These are phyloP conservation scores for Caerostris extrusa DNA, from an alignment of 1,140 invertebrate genomes.

Conservation along the genomic window DNA sequence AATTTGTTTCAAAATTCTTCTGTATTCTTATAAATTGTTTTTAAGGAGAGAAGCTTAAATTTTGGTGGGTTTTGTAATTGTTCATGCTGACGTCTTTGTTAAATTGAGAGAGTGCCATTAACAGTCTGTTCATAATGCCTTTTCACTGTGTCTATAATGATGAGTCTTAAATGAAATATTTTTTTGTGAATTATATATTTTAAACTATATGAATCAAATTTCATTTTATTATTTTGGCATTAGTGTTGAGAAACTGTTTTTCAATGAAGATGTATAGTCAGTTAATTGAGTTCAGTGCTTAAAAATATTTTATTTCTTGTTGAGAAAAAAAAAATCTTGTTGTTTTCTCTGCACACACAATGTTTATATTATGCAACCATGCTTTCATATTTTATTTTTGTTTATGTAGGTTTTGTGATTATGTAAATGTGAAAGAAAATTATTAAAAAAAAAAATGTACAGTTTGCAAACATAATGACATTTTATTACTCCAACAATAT, in stretches of 20 bases:
- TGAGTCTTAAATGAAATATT: neutral
- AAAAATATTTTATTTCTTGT: slow-evolving; percentile 55
- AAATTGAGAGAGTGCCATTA: slow-evolving; percentile 28
- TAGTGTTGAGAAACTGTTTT: slow-evolving; percentile 8
- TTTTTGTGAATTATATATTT: neutral
- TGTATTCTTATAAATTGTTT: neutral
- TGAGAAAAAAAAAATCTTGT: slow-evolving; percentile 54
- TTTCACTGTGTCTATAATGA: neutral
- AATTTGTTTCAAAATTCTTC: neutral
- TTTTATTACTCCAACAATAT: neutral
- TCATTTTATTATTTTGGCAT: slow-evolving; percentile 12
- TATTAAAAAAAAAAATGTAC: slow-evolving; percentile 18
- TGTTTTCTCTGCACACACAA: slow-evolving; percentile 15
- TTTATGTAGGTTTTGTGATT: slow-evolving; percentile 47
- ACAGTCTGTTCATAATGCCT: neutral
- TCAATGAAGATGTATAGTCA: slow-evolving; percentile 42
- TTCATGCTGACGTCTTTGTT: neutral
- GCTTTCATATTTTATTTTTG: slow-evolving; percentile 59
- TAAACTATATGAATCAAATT: neutral
- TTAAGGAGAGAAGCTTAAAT: neutral
- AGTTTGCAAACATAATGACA: slow-evolving; percentile 11
- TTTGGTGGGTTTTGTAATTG: neutral
- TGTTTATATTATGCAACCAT: slow-evolving; percentile 50
- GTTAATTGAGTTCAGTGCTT: slow-evolving; percentile 43
- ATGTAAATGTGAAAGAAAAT: slow-evolving; percentile 33